Evolutionary conservation across 2,113 vertebrate genomes (phyloP).

Genomic region (Numida meleagris): DNA sequence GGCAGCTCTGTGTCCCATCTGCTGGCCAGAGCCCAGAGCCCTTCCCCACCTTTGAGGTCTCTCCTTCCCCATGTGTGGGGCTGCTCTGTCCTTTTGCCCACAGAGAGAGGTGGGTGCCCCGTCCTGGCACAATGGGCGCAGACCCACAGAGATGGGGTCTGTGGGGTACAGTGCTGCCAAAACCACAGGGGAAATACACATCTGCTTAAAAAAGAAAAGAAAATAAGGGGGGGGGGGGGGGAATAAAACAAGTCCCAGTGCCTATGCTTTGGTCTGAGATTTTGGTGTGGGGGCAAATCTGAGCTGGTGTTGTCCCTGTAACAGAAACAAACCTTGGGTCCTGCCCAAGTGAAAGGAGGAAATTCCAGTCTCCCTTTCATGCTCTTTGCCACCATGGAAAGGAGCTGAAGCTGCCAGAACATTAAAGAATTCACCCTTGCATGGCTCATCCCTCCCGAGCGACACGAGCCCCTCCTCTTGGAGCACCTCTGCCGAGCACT

Average conservation of each 20-base stretch:
- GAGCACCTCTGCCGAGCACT: background rate
- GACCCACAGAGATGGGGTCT: too few relatives aligned
- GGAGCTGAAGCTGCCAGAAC: background rate
- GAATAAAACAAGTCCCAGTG: accelerated
- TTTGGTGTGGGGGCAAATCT: background rate
- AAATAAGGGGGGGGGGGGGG: background rate
- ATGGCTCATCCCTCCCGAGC: background rate
- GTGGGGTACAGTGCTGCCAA: background rate
- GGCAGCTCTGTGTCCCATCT: background rate
- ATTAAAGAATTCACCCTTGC: background rate
- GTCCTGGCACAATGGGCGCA: too few relatives aligned
- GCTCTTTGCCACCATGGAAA: background rate
- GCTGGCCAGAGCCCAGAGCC: too few relatives aligned
- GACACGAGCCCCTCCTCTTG: background rate
- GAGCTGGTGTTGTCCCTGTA: accelerated
- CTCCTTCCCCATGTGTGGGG: too few relatives aligned
- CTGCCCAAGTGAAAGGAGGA: background rate
- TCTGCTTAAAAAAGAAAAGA: background rate
- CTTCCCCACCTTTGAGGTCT: too few relatives aligned
- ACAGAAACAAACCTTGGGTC: background rate
- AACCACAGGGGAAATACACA: background rate
- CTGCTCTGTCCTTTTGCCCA: too few relatives aligned
- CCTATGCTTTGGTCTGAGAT: background rate
- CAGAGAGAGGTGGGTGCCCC: too few relatives aligned
- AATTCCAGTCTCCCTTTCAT: background rate